A percentile compares a stretch with the other conserved stretches of the same genome.
Conservation (phyloP, 2,113 vertebrate genomes). For the Ceyx melanurus region DNA sequence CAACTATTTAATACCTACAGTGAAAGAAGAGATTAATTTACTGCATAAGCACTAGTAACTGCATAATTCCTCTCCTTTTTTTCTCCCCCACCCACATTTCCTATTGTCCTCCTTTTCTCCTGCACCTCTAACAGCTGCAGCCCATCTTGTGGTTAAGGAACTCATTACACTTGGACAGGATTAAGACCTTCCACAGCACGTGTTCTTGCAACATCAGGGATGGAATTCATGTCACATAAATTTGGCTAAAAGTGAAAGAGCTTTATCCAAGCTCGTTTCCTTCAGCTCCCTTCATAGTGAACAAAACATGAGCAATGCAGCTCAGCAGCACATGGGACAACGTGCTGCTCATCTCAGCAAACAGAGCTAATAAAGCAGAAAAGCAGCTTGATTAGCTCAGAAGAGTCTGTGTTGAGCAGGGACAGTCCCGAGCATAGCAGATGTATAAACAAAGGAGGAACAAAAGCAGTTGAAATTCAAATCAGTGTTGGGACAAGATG, state of each 20-base stretch:
- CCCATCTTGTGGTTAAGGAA: background rate
- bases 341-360: background rate
- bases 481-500: background rate
- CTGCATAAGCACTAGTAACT: background rate
- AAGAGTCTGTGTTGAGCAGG: background rate
- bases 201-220: background rate
- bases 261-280: background rate
- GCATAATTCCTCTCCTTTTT: background rate
- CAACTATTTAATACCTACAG: background rate
- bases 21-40: background rate
- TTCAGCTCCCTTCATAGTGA: background rate
- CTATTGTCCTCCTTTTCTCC: background rate
- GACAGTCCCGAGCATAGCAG: background rate
- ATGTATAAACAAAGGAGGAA: background rate
- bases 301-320: background rate
- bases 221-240: background rate
- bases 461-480: background rate
- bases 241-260: background rate
- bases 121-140: background rate
- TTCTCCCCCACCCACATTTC: background rate
- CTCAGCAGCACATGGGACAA: background rate
- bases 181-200: background rate
- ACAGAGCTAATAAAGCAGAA: background rate
- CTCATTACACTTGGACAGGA: background rate
- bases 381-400: background rate